Conservation (phyloP, 2,797 vertebrate genomes). For the Heliangelus exortis region DNA sequence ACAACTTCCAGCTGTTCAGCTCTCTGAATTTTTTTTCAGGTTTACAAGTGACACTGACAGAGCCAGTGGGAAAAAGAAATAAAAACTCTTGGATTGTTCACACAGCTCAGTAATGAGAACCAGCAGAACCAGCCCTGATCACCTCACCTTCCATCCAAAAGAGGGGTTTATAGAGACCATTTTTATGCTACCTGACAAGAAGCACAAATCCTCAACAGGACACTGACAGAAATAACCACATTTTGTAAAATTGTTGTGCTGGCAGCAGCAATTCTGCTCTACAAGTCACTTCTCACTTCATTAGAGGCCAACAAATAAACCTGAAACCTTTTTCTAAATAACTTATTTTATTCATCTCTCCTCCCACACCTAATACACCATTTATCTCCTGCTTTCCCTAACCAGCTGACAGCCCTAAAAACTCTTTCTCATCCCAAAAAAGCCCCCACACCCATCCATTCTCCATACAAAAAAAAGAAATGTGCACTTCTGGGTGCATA, state of each 20-base stretch:
- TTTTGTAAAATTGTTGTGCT: not conserved
- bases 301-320: not conserved
- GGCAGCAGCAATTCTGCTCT: not conserved
- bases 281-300: not conserved
- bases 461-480: not conserved
- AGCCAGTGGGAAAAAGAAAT: not conserved
- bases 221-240: not conserved
- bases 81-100: not conserved
- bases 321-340: not conserved
- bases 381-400: not conserved
- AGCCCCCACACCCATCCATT: not conserved
- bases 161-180: not conserved
- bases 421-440: not conserved
- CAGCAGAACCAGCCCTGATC: not conserved
- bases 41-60: not conserved
- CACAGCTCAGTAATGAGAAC: not conserved
- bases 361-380: not conserved
- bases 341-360: not conserved
- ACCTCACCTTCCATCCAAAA: not conserved
- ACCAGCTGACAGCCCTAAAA: not conserved
- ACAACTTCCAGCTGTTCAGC: not conserved
- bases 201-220: not conserved
- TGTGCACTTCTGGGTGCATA: not conserved
- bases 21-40: not conserved
- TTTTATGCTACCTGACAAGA: not conserved